Conservation (phyloP, 2,113 vertebrate genomes). For the Lophotis ruficrista region DNA sequence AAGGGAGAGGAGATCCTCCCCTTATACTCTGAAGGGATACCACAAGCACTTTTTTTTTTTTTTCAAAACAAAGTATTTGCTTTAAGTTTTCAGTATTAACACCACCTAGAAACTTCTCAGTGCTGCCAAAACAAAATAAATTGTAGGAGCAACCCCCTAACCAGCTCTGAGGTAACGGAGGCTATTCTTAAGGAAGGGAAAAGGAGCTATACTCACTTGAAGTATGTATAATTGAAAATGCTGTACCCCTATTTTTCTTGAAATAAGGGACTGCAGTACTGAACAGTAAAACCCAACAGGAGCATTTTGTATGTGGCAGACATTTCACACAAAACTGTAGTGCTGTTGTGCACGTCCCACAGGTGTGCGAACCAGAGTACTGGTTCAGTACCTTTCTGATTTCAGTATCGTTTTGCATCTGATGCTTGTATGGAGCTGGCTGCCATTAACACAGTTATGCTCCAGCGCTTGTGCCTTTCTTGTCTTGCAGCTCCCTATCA, state of each 20-base stretch:
- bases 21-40: background rate
- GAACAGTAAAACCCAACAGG: background rate
- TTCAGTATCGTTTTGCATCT: background rate
- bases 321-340: background rate
- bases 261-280: background rate
- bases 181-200: background rate
- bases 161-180: background rate
- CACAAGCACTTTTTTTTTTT: background rate
- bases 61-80: background rate
- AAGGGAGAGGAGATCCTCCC: background rate
- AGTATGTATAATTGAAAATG: background rate
- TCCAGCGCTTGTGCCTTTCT: background rate
- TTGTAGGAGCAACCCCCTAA: background rate
- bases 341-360: fast-evolving
- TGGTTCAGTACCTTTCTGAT: background rate
- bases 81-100: background rate
- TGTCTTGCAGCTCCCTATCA: background rate
- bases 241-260: background rate
- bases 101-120: background rate
- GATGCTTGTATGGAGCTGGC: background rate
- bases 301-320: background rate
- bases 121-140: background rate
- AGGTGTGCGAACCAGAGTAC: background rate
- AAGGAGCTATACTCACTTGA: background rate
- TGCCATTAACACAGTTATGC: background rate